Conservation (phyloP, 2,113 vertebrate genomes). For the Hemicordylus capensis region DNA sequence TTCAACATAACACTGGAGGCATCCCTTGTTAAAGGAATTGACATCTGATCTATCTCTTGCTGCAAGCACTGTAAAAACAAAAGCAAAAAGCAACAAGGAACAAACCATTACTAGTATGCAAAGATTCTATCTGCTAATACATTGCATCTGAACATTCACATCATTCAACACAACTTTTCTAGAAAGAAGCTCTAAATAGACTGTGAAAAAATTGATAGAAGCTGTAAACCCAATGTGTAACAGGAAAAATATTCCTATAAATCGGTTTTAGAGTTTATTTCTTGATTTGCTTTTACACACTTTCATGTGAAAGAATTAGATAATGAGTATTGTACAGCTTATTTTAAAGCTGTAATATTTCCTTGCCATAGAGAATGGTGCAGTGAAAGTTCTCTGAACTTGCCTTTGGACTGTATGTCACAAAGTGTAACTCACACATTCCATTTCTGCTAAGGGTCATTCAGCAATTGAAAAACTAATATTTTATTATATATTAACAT, state of each 20-base stretch:
- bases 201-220: conserved; percentile 71
- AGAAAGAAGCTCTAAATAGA: conserved; percentile 60
- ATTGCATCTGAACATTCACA: conserved; percentile 52
- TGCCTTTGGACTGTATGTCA: conserved; percentile 65
- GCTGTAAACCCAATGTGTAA: conserved; percentile 74
- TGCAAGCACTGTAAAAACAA: conserved; percentile 27
- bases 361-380: conserved; percentile 85
- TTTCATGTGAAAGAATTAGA: conserved; percentile 83
- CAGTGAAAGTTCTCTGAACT: conserved; percentile 85
- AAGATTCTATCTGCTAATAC: conserved; percentile 68
- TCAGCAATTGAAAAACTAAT: conserved; percentile 80
- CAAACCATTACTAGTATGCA: conserved; percentile 56
- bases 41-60: conserved; percentile 81
- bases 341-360: conserved; percentile 94
- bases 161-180: conserved; percentile 63
- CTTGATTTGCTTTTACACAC: conserved; percentile 84
- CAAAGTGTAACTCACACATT: conserved; percentile 61
- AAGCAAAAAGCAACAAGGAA: conserved; percentile 61
- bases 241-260: conserved; percentile 79
- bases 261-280: conserved; percentile 86
- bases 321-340: conserved; percentile 85
- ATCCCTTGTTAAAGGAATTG: conserved; percentile 95
- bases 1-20: conserved; percentile 98
- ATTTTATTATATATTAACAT: conserved; percentile 80
- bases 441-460: conserved; percentile 72